Conservation (phyloP, 2,113 vertebrate genomes). For the Cariama cristata region DNA sequence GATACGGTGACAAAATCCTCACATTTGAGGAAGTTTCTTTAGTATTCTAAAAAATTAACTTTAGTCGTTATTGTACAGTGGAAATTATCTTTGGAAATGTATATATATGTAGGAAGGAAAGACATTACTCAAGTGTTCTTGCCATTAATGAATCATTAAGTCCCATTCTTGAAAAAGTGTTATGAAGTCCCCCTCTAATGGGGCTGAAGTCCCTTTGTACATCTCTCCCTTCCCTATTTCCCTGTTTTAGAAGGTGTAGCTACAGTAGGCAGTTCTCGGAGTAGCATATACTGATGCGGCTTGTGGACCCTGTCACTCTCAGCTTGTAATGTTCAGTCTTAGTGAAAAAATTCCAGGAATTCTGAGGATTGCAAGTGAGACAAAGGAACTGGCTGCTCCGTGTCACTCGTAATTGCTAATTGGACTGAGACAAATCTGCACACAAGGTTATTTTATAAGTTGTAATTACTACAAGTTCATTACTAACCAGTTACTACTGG, state of each 20-base stretch:
- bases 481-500: not conserved
- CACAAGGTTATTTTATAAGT: not conserved
- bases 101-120: not conserved
- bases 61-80: not conserved
- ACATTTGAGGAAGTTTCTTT: not conserved
- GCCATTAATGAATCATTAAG: not conserved
- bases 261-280: not conserved
- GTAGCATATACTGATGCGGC: accelerated
- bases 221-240: not conserved
- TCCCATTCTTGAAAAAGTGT: not conserved
- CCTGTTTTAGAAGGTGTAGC: not conserved
- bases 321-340: not conserved
- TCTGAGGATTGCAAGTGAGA: not conserved
- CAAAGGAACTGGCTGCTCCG: not conserved
- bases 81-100: not conserved
- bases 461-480: not conserved
- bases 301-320: not conserved
- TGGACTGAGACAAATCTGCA: not conserved
- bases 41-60: not conserved
- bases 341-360: not conserved
- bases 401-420: not conserved
- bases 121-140: not conserved
- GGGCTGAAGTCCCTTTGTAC: not conserved
- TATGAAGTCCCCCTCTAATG: not conserved
- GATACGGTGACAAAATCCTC: not conserved